Evolutionary conservation across 2,797 vertebrate species (phyloP), one percentile per base, ranked within the genome.

Genomic region (Percopsis omiscomaycus): DNA sequence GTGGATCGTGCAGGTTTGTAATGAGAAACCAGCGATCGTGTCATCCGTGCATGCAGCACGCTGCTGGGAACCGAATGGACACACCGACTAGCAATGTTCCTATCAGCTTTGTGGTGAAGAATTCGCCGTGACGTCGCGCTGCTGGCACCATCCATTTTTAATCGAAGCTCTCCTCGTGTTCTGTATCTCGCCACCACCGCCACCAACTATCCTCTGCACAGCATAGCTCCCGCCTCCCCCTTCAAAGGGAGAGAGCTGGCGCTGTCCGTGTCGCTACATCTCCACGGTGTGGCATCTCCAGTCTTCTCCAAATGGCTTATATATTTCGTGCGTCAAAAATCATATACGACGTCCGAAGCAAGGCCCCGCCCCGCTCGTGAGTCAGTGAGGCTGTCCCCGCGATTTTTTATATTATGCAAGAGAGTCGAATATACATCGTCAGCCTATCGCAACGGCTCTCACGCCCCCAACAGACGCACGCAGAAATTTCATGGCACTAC

Each of bases 371-470:
- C 51, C 30, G 30, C 55, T 22, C 4, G n/a, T 44, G 15, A 27
- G 37, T 37, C 32, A 57, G 55, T 42, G 55, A 57, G 55, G 37
- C 32, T 1, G 37, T 57, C 55, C 37, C 55, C 32, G n/a, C 30
- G 29, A 22, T 57, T 57, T 57, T 57, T 57, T 9, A 57, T 57
- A 22, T 57, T 57, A 57, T 57, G 55, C 55, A 57, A 57, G 55
- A 9, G 8, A 57, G 37, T 14, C 55, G 15, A 45, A 45, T 15
- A 13, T 44, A 16, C 32, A 42, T 37, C 37, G 16, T 57, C 55
- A 44, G 44, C 55, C 55, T 57, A 57, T 57, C 10, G 42, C 37
- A 57, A 57, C 37, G 15, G 13, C 54, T 30, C 54, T 9, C 29
- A 14, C 53, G 12, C 53, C 28, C 27, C 52, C 22, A 22, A 28